phyloP scores from a whole-genome alignment of 1,140 invertebrate genomes.

The Adelges cooleyi region DNA sequence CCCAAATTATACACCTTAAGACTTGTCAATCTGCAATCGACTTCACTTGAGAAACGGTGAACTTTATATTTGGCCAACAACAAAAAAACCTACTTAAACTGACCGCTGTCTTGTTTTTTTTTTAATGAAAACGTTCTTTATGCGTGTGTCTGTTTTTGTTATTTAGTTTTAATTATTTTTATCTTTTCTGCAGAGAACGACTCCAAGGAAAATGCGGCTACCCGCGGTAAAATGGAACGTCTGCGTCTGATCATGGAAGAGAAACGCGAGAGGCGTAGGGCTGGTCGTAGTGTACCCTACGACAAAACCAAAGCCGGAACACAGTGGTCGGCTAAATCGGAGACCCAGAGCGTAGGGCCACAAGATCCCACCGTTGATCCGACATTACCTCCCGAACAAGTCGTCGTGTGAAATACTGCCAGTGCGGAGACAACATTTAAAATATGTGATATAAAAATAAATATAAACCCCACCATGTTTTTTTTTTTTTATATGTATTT shows the following conservation, averaged over 20 bases:
- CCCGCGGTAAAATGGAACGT: slow-evolving; percentile 73
- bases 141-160: not conserved
- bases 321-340: slow-evolving; percentile 32
- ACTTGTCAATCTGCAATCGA: not conserved
- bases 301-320: slow-evolving; percentile 27
- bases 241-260: slow-evolving; percentile 79
- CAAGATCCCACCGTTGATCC: slow-evolving; percentile 9
- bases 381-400: slow-evolving; percentile 28
- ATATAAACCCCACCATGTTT: slow-evolving; percentile 25
- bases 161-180: not conserved
- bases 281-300: slow-evolving; percentile 50
- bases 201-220: slow-evolving; percentile 58
- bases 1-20: not conserved
- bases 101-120: too few relatives aligned
- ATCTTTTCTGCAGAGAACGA: slow-evolving; percentile 25
- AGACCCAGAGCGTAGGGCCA: slow-evolving; percentile 29
- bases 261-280: slow-evolving; percentile 63
- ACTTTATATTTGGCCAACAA: too few relatives aligned
- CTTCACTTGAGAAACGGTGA: too few relatives aligned
- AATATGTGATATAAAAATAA: slow-evolving; percentile 22
- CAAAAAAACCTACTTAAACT: too few relatives aligned
- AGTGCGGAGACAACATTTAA: slow-evolving; percentile 2
- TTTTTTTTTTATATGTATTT: not conserved
- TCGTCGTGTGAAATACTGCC: slow-evolving; percentile 5
- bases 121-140: not conserved